These are phyloP conservation scores for Lamellibrachia luymesi DNA, from an alignment of 1,140 invertebrate species.

Conservation along the genomic window DNA sequence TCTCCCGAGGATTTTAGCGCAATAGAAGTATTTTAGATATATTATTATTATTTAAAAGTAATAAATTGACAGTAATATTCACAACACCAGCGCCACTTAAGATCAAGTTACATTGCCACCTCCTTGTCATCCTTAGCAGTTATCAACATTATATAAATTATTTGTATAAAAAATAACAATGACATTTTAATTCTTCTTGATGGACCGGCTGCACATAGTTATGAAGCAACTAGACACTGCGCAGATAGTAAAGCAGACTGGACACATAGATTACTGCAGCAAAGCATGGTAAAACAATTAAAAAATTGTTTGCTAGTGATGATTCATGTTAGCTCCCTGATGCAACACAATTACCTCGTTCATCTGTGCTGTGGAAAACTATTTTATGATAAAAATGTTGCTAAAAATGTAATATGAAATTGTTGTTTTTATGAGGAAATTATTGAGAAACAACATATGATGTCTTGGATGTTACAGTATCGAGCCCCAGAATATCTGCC, in stretches of 20 bases:
- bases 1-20: no score
- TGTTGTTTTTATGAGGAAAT: background rate
- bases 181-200: background rate
- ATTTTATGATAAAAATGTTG: background rate
- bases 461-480: constrained; percentile 62
- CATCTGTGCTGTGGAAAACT: no score
- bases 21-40: no score
- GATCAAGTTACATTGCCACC: background rate
- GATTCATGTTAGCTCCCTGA: background rate
- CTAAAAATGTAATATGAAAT: background rate
- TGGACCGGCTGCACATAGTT: background rate
- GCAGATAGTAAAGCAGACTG: no score
- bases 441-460: background rate
- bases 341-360: background rate
- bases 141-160: background rate
- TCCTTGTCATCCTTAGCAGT: background rate
- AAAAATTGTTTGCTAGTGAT: background rate
- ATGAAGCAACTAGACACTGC: no score
- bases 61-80: background rate
- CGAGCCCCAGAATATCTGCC: constrained; percentile 85
- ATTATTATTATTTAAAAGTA: background rate
- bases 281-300: background rate
- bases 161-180: background rate
- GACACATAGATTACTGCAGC: background rate
- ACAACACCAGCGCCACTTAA: background rate